Conservation (phyloP, 2,888 invertebrate species). For the Acronicta aceris region DNA sequence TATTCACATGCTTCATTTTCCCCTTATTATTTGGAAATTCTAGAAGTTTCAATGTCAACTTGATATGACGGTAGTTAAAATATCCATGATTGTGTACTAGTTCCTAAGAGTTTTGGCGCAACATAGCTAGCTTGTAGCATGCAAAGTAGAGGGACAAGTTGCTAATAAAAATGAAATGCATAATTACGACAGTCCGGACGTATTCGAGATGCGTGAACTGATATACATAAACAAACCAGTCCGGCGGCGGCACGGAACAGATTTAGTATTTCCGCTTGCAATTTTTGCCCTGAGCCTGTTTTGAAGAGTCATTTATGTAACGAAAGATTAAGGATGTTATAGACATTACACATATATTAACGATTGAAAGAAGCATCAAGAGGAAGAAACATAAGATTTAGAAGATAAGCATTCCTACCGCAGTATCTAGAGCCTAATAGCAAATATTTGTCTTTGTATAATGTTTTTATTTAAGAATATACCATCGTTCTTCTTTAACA, state of each 20-base stretch:
- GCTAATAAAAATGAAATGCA: constrained; percentile 56
- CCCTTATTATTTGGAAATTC: constrained; percentile 27
- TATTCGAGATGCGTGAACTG: constrained; percentile 63
- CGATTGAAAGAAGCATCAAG: not conserved
- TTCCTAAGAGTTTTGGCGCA: constrained; percentile 9
- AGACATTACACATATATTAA: constrained; percentile 3
- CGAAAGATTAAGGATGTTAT: constrained; percentile 19
- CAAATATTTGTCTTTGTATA: no score
- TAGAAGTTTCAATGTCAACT: constrained; percentile 21
- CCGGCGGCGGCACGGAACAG: constrained; percentile 65
- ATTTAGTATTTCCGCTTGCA: constrained; percentile 59
- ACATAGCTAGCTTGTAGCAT: constrained; percentile 13
- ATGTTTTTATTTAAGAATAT: no score
- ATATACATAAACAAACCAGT: constrained; percentile 62
- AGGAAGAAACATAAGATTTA: not conserved
- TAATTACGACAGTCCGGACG: constrained; percentile 60
- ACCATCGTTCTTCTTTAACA: no score
- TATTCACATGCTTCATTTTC: constrained; percentile 36
- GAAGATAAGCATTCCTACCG: no score
- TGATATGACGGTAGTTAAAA: constrained; percentile 19
- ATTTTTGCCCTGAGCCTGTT: constrained; percentile 38
- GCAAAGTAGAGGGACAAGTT: constrained; percentile 17
- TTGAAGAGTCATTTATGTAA: constrained; percentile 37
- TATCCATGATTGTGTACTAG: constrained; percentile 4
- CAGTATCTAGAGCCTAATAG: no score